phyloP scores from a whole-genome alignment of 2,888 invertebrate genomes.

The Nomada flava region DNA sequence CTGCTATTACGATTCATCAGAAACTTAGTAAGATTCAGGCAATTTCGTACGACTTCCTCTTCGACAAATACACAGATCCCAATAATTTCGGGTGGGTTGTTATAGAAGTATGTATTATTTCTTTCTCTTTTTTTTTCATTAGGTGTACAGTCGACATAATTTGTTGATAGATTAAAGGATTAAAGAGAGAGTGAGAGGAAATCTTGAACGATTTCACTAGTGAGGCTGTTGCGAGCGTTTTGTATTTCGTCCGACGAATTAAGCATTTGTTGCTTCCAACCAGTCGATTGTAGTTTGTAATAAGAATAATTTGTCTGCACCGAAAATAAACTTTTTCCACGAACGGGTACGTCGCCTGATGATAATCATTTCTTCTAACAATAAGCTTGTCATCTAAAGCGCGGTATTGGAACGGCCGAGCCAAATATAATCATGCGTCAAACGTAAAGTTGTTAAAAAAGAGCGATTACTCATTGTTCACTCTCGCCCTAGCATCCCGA shows the following conservation, averaged over 20 bases:
- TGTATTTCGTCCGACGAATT: conserved; percentile 18
- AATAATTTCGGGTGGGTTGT: background rate
- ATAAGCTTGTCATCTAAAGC: too few species aligned
- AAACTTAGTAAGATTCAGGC: background rate
- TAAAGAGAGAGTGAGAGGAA: background rate
- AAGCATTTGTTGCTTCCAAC: conserved; percentile 30
- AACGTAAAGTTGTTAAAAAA: too few species aligned
- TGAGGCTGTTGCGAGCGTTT: conserved; percentile 21
- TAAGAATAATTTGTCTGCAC: conserved; percentile 37
- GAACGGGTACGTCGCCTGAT: background rate
- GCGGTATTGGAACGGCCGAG: too few species aligned
- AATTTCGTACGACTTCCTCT: background rate
- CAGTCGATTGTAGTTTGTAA: conserved; percentile 30
- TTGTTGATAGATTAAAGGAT: background rate
- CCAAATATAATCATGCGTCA: too few species aligned
- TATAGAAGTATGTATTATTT: background rate
- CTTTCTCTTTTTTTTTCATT: background rate
- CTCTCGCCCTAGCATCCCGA: too few species aligned
- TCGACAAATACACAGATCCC: background rate
- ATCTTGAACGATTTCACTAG: conserved; percentile 9
- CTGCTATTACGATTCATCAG: conserved; percentile 8
- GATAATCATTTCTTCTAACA: too few species aligned
- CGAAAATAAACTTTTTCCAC: conserved; percentile 46
- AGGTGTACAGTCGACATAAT: background rate
- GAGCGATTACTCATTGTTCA: too few species aligned